Conservation (phyloP, 2,797 vertebrate species). For the Acanthiza pusilla region DNA sequence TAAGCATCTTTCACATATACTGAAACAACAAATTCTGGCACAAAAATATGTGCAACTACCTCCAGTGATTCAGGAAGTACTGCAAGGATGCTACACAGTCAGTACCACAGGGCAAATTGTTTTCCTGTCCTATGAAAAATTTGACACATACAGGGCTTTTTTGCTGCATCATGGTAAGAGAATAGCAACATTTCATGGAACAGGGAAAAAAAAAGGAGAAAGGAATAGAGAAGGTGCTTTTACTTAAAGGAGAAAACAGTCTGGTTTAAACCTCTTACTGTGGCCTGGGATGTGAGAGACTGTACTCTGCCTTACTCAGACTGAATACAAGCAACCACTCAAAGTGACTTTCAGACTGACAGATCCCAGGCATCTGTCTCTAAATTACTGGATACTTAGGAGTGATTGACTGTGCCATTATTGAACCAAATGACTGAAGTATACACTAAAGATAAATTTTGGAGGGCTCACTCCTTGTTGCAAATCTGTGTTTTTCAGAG, state of each 20-base stretch:
- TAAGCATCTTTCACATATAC: neutral
- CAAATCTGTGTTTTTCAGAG: accelerated
- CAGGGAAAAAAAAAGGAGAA: neutral
- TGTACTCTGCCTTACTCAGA: neutral
- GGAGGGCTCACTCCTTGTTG: neutral
- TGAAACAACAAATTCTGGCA: neutral
- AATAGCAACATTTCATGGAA: neutral
- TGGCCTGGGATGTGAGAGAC: neutral
- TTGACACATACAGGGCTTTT: neutral
- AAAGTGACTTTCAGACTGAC: neutral
- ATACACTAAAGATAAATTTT: neutral
- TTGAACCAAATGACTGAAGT: neutral
- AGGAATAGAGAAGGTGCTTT: neutral
- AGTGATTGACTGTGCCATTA: neutral
- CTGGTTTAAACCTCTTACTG: neutral
- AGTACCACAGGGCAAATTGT: neutral
- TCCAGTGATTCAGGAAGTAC: neutral
- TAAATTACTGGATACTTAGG: neutral
- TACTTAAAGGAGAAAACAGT: neutral
- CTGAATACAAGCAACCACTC: neutral
- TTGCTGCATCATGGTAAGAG: neutral
- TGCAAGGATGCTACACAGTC: neutral
- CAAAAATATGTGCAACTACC: neutral
- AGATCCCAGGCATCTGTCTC: neutral
- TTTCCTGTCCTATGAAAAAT: neutral